These are phyloP conservation scores for Carterocephalus palaemon DNA, from an alignment of 2,888 invertebrate species.

Conservation along the genomic window DNA sequence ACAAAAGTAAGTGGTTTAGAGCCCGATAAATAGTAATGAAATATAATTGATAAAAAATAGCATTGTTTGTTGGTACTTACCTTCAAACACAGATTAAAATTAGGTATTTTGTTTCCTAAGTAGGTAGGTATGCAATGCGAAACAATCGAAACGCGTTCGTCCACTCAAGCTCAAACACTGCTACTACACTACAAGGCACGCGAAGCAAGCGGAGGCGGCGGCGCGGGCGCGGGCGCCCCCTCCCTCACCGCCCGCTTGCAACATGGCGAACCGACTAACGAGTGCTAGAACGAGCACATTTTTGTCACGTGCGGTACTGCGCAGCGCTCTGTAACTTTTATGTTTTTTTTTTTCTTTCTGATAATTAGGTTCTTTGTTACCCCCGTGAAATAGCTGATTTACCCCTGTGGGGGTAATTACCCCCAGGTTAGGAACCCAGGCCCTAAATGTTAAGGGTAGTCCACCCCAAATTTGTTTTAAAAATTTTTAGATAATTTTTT, in stretches of 20 bases:
- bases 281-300: constrained; percentile 8
- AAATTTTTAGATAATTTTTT: no score
- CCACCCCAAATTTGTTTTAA: no score
- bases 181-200: constrained; percentile 4
- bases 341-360: constrained; percentile 1
- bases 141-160: constrained; percentile 9
- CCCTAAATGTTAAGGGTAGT: no score
- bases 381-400: constrained; percentile 9
- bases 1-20: constrained; percentile 1
- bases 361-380: constrained; percentile 8
- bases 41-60: constrained; percentile 7
- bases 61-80: constrained; percentile 5
- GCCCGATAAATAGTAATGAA: constrained; percentile 8
- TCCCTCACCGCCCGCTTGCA: constrained; percentile 8
- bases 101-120: constrained; percentile 7
- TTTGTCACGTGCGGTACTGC: constrained; percentile 6
- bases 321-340: constrained; percentile 6
- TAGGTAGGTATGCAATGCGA: constrained; percentile 9
- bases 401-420: constrained; percentile 3
- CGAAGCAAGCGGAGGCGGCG: no score
- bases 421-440: no score
- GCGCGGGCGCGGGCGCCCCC: background rate
- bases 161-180: constrained; percentile 7
- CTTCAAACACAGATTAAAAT: constrained; percentile 9
- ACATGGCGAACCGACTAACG: constrained; percentile 9